These are phyloP conservation scores for Polyommatus iphigenia DNA, from an alignment of 2,888 invertebrate genomes.

Conservation along the genomic window DNA sequence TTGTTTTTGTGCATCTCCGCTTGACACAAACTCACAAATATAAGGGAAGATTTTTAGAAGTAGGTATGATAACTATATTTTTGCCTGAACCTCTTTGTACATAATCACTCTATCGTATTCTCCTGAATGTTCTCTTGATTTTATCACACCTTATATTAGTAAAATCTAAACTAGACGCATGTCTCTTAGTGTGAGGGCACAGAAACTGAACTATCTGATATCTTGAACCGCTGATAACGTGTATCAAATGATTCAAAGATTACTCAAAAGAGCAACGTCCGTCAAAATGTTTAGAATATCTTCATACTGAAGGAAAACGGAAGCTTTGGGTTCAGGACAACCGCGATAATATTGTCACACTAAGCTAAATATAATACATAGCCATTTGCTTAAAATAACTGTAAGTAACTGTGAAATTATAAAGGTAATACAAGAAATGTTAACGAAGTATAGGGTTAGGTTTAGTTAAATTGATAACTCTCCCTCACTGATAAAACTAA, in stretches of 20 bases:
- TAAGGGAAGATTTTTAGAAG: no score
- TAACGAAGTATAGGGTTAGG: background rate
- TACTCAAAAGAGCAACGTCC: constrained; percentile 27
- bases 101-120: no score
- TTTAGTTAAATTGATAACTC: no score
- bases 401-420: background rate
- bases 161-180: constrained; percentile 35
- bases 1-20: background rate
- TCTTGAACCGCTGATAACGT: constrained; percentile 43
- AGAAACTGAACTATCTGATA: constrained; percentile 44
- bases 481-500: no score
- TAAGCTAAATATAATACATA: background rate
- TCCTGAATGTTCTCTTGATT: background rate
- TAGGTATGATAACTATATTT: no score
- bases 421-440: background rate
- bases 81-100: no score
- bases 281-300: constrained; percentile 47
- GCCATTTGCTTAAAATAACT: background rate
- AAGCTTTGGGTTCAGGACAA: constrained; percentile 44
- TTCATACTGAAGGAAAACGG: constrained; percentile 49
- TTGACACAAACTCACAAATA: no score
- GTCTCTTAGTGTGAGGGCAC: constrained; percentile 34
- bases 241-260: constrained; percentile 33
- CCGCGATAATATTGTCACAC: constrained; percentile 7
- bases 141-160: background rate